Conservation (phyloP, 2,113 vertebrate genomes). For the Pristiophorus japonicus region DNA sequence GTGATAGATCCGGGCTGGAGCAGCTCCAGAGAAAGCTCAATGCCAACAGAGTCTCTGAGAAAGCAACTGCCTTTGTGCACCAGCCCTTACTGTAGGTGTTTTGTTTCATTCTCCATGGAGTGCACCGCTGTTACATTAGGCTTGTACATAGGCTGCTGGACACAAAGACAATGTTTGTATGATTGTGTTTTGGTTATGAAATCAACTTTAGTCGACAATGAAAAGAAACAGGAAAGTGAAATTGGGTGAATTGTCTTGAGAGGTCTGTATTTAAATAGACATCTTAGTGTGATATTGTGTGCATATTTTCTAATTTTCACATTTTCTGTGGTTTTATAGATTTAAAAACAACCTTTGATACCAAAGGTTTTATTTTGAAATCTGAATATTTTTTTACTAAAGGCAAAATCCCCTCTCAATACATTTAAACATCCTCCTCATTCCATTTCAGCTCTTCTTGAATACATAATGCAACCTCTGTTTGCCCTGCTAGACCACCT, state of each 20-base stretch:
- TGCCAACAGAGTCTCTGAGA: background rate
- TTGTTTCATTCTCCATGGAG: background rate
- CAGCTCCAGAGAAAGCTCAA: background rate
- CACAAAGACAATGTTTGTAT: no score
- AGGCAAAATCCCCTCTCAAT: background rate
- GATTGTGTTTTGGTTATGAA: background rate
- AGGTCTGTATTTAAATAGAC: background rate
- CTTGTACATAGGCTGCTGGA: background rate
- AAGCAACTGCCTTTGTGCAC: background rate
- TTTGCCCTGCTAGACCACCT: slow-evolving; percentile 12
- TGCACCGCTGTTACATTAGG: background rate
- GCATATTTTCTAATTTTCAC: background rate
- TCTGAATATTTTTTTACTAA: background rate
- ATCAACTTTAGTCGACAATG: background rate
- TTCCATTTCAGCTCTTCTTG: background rate
- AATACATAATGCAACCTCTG: background rate
- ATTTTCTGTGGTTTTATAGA: no score
- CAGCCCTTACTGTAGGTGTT: background rate
- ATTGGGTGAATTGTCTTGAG: background rate
- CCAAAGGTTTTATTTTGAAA: background rate
- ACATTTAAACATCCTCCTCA: background rate
- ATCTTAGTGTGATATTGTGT: background rate
- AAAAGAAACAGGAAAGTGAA: background rate
- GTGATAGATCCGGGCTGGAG: background rate
- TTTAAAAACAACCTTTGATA: background rate